phyloP scores from a whole-genome alignment of 2,888 invertebrate genomes.

The Serrognathus titanus region DNA sequence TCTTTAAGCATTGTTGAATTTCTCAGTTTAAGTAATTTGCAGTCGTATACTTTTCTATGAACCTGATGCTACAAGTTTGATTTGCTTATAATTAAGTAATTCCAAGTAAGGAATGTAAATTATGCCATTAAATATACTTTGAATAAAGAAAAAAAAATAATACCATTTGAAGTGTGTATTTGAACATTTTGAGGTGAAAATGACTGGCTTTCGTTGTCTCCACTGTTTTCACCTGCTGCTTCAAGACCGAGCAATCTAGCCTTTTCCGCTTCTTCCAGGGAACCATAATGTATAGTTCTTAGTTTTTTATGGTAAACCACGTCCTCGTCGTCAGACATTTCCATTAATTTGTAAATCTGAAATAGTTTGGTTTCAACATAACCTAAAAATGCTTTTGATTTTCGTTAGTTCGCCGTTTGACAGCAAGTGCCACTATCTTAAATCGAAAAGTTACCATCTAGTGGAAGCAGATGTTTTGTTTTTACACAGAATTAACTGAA shows the following conservation, averaged over 20 bases:
- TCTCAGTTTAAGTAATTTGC: no score
- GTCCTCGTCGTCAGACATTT: conserved; percentile 84
- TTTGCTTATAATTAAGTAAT: not conserved
- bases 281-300: conserved; percentile 84
- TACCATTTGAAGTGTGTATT: conserved; percentile 66
- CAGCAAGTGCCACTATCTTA: conserved; percentile 1
- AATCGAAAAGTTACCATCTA: not conserved
- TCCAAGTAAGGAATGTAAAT: not conserved
- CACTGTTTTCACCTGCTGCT: conserved; percentile 56
- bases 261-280: conserved; percentile 81
- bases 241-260: conserved; percentile 63
- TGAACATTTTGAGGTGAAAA: conserved; percentile 55
- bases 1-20: no score
- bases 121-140: not conserved
- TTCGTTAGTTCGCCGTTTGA: conserved; percentile 10
- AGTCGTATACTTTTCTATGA: not conserved
- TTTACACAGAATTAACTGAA: conserved; percentile 5
- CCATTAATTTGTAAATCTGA: conserved; percentile 3
- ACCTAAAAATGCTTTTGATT: conserved; percentile 3
- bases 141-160: conserved; percentile 36
- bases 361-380: not conserved
- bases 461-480: conserved; percentile 12
- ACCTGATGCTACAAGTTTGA: no score
- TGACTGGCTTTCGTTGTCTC: conserved; percentile 57
- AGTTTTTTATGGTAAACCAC: conserved; percentile 68